A percentile compares a stretch with the other conserved stretches of the same genome.
phyloP scores from a whole-genome alignment of 2,888 invertebrate genomes.

The Keiferia lycopersicella region DNA sequence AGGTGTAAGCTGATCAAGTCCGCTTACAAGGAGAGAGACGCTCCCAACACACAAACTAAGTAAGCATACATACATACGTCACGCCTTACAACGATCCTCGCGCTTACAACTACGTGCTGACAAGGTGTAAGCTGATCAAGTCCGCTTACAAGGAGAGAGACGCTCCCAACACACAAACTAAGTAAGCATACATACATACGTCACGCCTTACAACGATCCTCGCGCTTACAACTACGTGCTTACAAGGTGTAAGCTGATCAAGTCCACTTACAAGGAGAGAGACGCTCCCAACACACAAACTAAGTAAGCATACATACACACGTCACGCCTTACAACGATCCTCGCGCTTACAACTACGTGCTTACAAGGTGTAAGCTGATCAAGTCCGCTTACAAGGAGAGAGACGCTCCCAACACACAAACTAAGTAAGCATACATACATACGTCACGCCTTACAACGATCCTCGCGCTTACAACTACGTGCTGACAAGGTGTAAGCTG shows the following conservation, averaged over 20 bases:
- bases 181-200: background rate
- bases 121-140: conserved; percentile 61
- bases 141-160: conserved; percentile 53
- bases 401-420: background rate
- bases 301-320: background rate
- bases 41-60: background rate
- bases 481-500: conserved; percentile 66
- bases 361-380: conserved; percentile 67
- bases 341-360: conserved; percentile 62
- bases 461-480: conserved; percentile 60
- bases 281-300: conserved; percentile 28
- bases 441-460: conserved; percentile 36
- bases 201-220: conserved; percentile 40
- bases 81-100: conserved; percentile 45
- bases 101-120: conserved; percentile 65
- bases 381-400: conserved; percentile 52
- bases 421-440: background rate
- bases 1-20: conserved; percentile 62
- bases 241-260: conserved; percentile 65
- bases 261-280: conserved; percentile 51
- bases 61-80: background rate
- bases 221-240: conserved; percentile 64
- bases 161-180: background rate
- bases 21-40: conserved; percentile 47
- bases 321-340: conserved; percentile 38